Percentiles rank a stretch among this genome's conserved stretches.
Conservation (phyloP, 2,888 invertebrate species). For the Euspilapteryx auroguttella region DNA sequence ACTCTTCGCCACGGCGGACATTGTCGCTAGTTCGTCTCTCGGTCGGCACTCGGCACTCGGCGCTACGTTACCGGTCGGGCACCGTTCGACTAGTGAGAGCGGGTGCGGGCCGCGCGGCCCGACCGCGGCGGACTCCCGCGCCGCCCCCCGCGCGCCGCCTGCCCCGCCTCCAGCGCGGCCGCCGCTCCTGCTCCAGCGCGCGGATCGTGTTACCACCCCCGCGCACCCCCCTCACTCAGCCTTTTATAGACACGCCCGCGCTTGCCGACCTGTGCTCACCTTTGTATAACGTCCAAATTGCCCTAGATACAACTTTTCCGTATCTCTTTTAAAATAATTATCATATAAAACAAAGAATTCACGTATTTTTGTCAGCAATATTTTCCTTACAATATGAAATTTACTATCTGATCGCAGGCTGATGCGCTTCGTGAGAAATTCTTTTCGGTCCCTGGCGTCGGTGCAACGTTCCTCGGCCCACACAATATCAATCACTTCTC, state of each 20-base stretch:
- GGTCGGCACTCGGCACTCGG: constrained; percentile 60
- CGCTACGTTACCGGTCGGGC: constrained; percentile 62
- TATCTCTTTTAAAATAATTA: no score
- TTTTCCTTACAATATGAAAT: neutral
- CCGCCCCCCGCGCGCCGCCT: constrained; percentile 17
- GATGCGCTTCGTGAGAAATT: constrained; percentile 22
- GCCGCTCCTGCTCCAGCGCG: constrained; percentile 35
- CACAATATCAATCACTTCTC: no score
- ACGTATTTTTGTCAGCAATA: neutral
- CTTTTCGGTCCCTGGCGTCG: constrained; percentile 33
- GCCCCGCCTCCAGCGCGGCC: constrained; percentile 12
- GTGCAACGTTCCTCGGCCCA: constrained; percentile 15
- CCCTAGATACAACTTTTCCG: constrained; percentile 5
- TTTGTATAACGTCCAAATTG: constrained; percentile 39
- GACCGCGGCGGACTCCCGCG: constrained; percentile 39
- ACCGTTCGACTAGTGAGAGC: constrained; percentile 62
- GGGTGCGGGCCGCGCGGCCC: constrained; percentile 24
- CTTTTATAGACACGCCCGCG: constrained; percentile 60
- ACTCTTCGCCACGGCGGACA: constrained; percentile 78
- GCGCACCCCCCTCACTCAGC: constrained; percentile 54
- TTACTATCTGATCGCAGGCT: constrained; percentile 13
- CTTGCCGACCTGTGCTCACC: constrained; percentile 53
- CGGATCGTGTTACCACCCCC: constrained; percentile 61
- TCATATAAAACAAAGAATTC: neutral
- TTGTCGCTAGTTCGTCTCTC: constrained; percentile 65